phyloP scores from a whole-genome alignment of 2,797 vertebrate genomes.

The Dendrocincla tyrannina region DNA sequence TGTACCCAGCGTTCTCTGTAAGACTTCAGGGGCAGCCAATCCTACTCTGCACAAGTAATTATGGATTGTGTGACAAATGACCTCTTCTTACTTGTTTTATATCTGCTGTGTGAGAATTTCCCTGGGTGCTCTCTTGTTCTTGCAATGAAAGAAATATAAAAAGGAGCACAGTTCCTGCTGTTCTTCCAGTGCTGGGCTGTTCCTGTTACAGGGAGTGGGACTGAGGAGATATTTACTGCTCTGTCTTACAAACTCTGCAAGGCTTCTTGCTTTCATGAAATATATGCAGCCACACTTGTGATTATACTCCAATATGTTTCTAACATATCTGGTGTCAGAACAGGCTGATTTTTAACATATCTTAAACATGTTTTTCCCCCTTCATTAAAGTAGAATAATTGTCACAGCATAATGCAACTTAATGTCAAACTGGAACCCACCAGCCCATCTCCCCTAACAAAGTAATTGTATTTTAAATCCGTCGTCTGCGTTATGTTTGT shows the following conservation, averaged over 20 bases:
- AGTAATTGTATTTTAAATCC: background rate
- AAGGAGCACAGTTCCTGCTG: background rate
- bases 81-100: background rate
- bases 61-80: background rate
- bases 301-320: background rate
- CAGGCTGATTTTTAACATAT: background rate
- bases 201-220: background rate
- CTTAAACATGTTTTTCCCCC: background rate
- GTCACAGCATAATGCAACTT: background rate
- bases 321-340: background rate
- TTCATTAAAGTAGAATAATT: conserved; percentile 5
- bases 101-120: background rate
- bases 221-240: background rate
- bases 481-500: background rate
- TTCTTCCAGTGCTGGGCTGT: background rate
- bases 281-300: background rate
- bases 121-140: background rate
- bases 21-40: background rate
- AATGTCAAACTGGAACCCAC: background rate
- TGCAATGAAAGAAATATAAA: background rate
- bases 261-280: background rate
- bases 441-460: background rate
- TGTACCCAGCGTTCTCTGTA: fast-evolving
- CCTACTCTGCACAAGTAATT: background rate
- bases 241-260: background rate